A percentile compares a stretch with the other conserved stretches of the same genome.
Conservation (phyloP, 2,113 vertebrate genomes). For the Anolis sagrei region DNA sequence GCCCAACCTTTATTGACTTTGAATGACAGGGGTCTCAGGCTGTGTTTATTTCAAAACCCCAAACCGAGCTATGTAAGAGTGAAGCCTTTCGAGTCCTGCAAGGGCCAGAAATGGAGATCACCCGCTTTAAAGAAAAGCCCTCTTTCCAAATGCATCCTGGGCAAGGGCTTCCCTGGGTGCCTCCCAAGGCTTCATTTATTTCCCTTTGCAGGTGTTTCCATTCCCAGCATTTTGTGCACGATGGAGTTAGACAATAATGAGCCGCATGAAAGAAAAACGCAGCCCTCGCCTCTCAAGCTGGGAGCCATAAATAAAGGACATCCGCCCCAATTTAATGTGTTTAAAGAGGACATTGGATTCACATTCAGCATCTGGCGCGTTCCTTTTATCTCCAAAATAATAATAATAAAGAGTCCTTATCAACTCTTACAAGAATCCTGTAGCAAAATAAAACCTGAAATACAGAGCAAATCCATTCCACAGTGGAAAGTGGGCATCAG, state of each 20-base stretch:
- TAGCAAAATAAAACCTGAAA: neutral
- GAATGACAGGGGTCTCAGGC: no score
- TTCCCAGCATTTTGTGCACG: no score
- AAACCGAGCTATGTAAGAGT: neutral
- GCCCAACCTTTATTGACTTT: no score
- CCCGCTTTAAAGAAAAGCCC: neutral
- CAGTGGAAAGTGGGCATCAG: slow-evolving; percentile 15
- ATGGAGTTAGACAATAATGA: no score
- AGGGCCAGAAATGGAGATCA: neutral
- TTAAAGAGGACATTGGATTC: neutral
- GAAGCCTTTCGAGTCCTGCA: neutral
- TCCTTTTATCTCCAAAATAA: neutral
- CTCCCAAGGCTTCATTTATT: neutral
- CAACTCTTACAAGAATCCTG: neutral
- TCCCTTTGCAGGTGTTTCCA: neutral
- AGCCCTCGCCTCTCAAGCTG: neutral
- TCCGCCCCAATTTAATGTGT: neutral
- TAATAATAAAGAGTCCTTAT: neutral
- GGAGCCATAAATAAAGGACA: neutral
- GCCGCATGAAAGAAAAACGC: neutral
- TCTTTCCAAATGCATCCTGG: neutral
- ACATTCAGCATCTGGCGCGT: neutral
- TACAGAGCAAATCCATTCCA: neutral
- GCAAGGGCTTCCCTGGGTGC: neutral
- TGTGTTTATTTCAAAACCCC: no score